Percentiles rank a stretch among this genome's conserved stretches.
These are phyloP conservation scores for Stichodactyla mertensii DNA, from an alignment of 64 coral and sea anemone species.

Conservation along the genomic window DNA sequence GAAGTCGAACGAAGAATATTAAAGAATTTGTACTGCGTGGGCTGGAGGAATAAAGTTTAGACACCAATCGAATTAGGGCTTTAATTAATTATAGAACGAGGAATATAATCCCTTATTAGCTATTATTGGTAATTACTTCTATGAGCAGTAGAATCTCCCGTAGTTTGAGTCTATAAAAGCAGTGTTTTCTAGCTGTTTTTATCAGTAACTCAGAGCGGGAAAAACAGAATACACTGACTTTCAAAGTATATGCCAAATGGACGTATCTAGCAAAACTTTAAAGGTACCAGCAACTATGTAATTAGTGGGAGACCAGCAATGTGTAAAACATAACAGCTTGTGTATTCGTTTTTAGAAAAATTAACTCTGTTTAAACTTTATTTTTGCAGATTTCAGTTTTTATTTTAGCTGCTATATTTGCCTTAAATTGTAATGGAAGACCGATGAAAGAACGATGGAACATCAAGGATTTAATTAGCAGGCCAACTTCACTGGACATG, in stretches of 20 bases:
- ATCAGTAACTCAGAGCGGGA: neutral
- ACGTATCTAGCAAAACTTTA: neutral
- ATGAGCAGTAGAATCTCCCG: neutral
- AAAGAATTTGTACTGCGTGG: too few relatives aligned
- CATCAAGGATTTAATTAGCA: neutral
- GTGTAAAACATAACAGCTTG: neutral
- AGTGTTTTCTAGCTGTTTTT: neutral
- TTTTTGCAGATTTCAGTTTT: neutral
- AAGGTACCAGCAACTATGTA: neutral
- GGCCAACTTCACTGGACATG: neutral
- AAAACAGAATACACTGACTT: neutral
- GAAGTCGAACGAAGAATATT: neutral
- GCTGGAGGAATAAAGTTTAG: too few relatives aligned
- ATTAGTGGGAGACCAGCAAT: neutral
- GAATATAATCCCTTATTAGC: neutral
- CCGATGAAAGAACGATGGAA: neutral
- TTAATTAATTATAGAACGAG: slow-evolving; percentile 18
- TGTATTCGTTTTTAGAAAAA: neutral
- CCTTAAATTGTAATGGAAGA: neutral
- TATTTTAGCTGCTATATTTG: neutral
- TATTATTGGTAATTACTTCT: neutral
- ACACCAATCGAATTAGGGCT: neutral
- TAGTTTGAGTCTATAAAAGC: neutral
- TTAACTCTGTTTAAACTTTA: neutral
- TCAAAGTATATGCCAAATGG: neutral